Evolutionary conservation across 2,888 invertebrate species (phyloP).

Genomic region (Kryphioiulus occultus): DNA sequence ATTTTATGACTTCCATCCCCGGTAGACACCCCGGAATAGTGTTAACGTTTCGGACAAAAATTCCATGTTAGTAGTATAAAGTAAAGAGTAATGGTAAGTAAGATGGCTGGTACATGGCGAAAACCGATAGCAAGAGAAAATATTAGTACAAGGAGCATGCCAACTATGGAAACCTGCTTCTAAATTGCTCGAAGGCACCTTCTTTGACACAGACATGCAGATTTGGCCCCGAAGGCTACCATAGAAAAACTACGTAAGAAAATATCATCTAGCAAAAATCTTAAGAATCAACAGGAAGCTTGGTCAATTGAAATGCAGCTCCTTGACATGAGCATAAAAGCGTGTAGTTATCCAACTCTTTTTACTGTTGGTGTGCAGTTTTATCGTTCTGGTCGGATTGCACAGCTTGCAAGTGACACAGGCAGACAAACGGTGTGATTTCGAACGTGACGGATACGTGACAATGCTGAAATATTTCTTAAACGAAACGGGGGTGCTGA

Average conservation of each 20-base stretch:
- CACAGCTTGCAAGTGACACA: conserved; percentile 39
- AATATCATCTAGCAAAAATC: not conserved
- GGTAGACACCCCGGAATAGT: no score
- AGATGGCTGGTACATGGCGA: not conserved
- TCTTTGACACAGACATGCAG: not conserved
- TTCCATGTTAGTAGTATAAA: not conserved
- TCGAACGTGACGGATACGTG: not conserved
- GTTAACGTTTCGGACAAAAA: no score
- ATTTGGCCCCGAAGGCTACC: not conserved
- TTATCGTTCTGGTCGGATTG: not conserved
- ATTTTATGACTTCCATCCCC: no score
- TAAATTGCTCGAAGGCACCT: not conserved
- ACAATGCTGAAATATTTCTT: not conserved
- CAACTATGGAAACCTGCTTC: not conserved
- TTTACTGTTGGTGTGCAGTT: not conserved
- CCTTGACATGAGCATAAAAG: not conserved
- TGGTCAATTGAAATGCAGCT: not conserved
- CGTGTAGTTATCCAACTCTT: not conserved
- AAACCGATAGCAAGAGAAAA: not conserved
- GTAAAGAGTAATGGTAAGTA: not conserved
- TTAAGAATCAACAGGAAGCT: not conserved
- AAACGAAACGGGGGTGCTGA: not conserved
- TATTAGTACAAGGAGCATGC: not conserved
- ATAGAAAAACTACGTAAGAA: not conserved
- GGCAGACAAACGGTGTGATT: not conserved